Evolutionary conservation across 2,888 invertebrate genomes (phyloP), one percentile per base, ranked within the genome.

Genomic region (Campoplex nolae): DNA sequence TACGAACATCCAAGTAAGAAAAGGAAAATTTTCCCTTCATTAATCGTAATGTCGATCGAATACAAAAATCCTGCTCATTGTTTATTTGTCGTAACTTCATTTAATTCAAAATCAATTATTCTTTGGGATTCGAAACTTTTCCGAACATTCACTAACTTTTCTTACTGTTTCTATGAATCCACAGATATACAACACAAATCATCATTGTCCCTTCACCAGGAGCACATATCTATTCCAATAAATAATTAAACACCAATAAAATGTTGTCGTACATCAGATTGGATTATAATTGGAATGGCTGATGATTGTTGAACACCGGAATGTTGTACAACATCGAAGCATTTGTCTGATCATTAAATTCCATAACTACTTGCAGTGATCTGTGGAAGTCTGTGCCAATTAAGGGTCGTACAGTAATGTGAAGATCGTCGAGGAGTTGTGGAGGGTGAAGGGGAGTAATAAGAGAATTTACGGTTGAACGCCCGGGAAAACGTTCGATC

Each of bases 401-500:
- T 54, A 28, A 51, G 70, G 35, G 42, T 42, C 56, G 56, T 77
- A 18, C 48, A 54, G 76, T 70, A 62, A 77, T 83, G 76, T 70
- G 77, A 77, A 51, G 70, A 42, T 78, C 28, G 38, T 58, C 35
- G 70, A 70, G 54, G 67, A 16, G 16, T 42, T 7, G 42, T 23
- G 7, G 45, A 45, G 79, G 35, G 18, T 51, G 74, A 32, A 32
- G 32, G 28, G 71, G 13, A 70, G 78, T 84, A 73, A 73, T 78
- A 84, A 78, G 70, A 71, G 32, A 67, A 65, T 73, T 78, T 73
- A 71, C 77, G 74, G 65, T 67, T 70, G 56, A 67, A 45, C 71
- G 42, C 67, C 35, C 68, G 58, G 48, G 74, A 74, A 84, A 84
- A 74, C 74, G 79, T 84, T 77, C 68, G 79, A 58, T 78, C 83